Conservation (phyloP, 2,113 vertebrate species). For the Alethe diademata region DNA sequence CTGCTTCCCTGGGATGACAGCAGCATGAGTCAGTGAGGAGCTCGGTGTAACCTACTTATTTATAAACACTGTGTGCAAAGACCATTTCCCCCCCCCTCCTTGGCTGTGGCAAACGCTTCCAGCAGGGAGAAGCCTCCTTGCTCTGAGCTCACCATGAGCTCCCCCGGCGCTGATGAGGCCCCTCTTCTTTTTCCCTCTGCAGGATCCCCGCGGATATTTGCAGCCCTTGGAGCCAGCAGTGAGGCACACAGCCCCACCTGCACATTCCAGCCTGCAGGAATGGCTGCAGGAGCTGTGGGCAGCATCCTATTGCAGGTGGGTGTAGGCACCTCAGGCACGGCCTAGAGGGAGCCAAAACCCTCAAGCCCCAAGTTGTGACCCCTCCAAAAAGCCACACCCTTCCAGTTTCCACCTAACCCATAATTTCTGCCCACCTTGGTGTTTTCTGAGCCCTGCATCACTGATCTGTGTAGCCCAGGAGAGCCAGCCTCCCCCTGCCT, state of each 20-base stretch:
- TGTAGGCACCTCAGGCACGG: rapidly evolving
- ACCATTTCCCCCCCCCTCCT: background rate
- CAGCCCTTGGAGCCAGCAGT: background rate
- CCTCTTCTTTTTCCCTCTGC: background rate
- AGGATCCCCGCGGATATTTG: background rate
- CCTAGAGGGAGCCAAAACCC: background rate
- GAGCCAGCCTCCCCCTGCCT: background rate
- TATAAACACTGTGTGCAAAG: background rate
- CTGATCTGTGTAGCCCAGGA: background rate
- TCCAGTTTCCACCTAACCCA: background rate
- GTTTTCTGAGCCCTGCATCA: background rate
- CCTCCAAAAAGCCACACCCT: background rate
- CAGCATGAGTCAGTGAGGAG: background rate
- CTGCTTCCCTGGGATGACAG: background rate
- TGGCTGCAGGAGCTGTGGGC: background rate
- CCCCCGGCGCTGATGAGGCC: background rate
- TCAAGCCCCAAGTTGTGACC: background rate
- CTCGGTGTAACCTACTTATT: slow-evolving; percentile 12
- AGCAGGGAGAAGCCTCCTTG: background rate
- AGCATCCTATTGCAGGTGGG: rapidly evolving
- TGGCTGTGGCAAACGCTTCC: background rate
- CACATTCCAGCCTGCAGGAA: background rate
- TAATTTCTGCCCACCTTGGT: background rate
- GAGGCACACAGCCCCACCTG: rapidly evolving
- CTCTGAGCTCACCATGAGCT: rapidly evolving